These are phyloP conservation scores for Rhea pennata DNA, from an alignment of 2,113 vertebrate species.

Conservation along the genomic window DNA sequence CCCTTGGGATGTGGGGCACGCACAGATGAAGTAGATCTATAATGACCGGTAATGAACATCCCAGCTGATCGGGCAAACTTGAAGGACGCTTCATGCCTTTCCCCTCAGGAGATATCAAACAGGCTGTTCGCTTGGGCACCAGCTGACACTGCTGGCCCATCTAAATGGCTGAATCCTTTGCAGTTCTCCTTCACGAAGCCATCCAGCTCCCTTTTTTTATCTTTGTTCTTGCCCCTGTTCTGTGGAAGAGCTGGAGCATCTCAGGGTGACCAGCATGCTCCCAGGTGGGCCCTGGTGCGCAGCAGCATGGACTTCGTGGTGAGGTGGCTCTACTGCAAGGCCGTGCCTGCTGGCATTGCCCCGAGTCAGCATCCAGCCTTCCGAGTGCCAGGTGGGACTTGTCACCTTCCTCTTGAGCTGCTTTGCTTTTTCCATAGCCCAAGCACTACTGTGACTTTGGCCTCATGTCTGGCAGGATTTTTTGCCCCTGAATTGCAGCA, in stretches of 20 bases:
- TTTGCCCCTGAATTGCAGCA: not conserved
- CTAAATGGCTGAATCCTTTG: not conserved
- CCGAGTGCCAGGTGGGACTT: not conserved
- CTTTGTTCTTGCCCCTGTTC: not conserved
- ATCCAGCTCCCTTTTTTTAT: not conserved
- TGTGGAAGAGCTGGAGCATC: not conserved
- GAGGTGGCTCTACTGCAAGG: not conserved
- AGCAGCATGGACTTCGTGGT: not conserved
- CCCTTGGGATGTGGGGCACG: not conserved
- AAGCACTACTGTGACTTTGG: not conserved
- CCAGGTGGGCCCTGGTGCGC: not conserved
- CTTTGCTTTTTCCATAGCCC: not conserved
- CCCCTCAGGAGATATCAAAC: not conserved
- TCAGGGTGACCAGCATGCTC: rapidly evolving
- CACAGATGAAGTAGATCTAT: not conserved
- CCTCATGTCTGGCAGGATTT: rapidly evolving
- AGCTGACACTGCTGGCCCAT: not conserved
- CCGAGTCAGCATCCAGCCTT: not conserved
- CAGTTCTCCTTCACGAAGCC: not conserved
- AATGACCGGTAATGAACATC: not conserved
- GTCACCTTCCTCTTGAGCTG: not conserved
- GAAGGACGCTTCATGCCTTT: not conserved
- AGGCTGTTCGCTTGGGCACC: not conserved
- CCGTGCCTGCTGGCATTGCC: not conserved
- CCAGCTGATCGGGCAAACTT: not conserved